A percentile compares a stretch with the other conserved stretches of the same genome.
Evolutionary conservation across 2,888 invertebrate genomes (phyloP).

Genomic region (Uropetala carovei): DNA sequence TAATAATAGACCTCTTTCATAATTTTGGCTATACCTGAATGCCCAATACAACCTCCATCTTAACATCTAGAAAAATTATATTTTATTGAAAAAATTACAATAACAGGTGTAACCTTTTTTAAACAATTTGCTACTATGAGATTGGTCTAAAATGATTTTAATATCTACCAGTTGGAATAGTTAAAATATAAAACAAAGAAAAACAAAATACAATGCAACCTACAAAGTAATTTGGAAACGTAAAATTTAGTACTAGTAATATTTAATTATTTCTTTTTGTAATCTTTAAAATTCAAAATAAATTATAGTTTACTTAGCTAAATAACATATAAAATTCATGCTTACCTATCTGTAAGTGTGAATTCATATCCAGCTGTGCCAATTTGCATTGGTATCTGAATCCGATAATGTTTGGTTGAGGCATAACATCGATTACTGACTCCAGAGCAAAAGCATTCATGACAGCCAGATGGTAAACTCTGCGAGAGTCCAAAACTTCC

Average conservation of each 20-base stretch:
- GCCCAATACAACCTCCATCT: neutral
- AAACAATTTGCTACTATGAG: too few species aligned
- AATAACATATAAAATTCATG: conserved; percentile 52
- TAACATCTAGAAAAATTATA: neutral
- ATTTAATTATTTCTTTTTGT: neutral
- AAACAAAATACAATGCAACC: neutral
- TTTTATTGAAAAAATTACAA: too few species aligned
- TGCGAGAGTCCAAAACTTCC: conserved; percentile 87
- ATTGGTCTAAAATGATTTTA: too few species aligned
- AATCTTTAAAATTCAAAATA: conserved; percentile 64
- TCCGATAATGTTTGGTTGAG: conserved; percentile 81
- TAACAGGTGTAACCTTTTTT: too few species aligned
- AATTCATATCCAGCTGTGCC: conserved; percentile 79
- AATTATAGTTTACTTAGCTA: conserved; percentile 67
- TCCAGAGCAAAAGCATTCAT: conserved; percentile 92
- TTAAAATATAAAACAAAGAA: neutral
- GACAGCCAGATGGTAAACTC: conserved; percentile 86
- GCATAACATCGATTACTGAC: conserved; percentile 83
- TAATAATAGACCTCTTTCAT: too few species aligned
- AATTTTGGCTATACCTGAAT: neutral
- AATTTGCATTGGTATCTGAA: conserved; percentile 82
- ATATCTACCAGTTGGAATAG: conserved; percentile 48
- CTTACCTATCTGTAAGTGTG: conserved; percentile 80
- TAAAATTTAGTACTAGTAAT: conserved; percentile 2
- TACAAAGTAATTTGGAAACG: too few species aligned